phyloP scores from a whole-genome alignment of 2,113 vertebrate genomes.

The Raphicerus campestris region DNA sequence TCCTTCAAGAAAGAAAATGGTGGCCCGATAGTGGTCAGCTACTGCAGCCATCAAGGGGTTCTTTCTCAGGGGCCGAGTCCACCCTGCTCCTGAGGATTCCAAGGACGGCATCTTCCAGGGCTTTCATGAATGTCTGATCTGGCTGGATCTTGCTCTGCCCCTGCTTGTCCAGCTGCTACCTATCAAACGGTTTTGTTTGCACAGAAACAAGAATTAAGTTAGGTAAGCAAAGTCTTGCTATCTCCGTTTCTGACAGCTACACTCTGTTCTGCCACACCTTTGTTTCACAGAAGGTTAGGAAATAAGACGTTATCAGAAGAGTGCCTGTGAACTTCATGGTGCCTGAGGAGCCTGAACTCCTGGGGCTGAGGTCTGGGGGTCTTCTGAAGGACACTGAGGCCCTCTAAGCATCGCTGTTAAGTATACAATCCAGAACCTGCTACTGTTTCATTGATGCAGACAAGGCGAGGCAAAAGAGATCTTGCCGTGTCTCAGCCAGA shows the following conservation, averaged over 20 bases:
- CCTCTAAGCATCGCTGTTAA: not conserved
- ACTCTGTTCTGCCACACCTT: not conserved
- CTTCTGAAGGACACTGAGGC: not conserved
- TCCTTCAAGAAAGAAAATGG: not conserved
- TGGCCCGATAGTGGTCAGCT: not conserved
- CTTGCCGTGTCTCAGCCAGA: not conserved
- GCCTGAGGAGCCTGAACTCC: too few species aligned
- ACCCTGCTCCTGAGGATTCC: accelerated
- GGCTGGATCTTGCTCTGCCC: not conserved
- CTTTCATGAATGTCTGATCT: too few species aligned
- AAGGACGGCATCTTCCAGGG: not conserved
- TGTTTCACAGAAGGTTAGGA: not conserved
- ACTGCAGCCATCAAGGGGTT: not conserved
- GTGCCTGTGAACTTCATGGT: not conserved
- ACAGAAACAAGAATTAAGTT: not conserved
- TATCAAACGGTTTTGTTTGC: not conserved
- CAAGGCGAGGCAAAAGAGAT: not conserved
- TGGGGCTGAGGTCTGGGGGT: not conserved
- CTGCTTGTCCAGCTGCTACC: not conserved
- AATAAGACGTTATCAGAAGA: not conserved
- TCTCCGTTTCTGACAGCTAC: not conserved
- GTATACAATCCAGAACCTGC: not conserved
- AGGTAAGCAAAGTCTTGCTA: not conserved
- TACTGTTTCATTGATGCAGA: not conserved
- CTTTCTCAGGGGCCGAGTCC: not conserved